Evolutionary conservation across 1,140 invertebrate genomes (phyloP), one percentile per base, ranked within the genome.

Genomic region (Gryllus bimaculatus): DNA sequence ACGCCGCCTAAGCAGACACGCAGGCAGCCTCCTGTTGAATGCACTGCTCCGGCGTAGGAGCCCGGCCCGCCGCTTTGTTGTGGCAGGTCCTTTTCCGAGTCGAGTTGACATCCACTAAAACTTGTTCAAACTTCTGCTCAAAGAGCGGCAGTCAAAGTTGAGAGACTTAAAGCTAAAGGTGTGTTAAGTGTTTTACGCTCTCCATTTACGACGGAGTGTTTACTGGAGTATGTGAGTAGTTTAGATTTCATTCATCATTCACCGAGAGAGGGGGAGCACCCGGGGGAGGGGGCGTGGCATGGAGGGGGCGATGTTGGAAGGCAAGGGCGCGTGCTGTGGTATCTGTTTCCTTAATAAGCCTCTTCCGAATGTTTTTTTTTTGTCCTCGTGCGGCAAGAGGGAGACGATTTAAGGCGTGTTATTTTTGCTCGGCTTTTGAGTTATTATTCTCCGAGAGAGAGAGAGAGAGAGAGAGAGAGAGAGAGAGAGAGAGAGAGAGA

Each of bases 31-130:
- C 26, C 26, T 39, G 26, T 39, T 39, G 26, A 39, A 39, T 39
- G 26, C 26, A 5, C 26, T 5, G 26, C 26, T 39, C 26, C 26
- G 26, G 26, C 26, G 26, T 39, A 39, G 26, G 26, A 39, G 26
- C 26, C 5, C 26, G 26, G 1, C 26, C 26, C 26, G 26, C 26
- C 26, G 26, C 26, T 39, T 39, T 39, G 26, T 39, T 39, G 26
- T 39, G 26, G 26, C 26, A 39, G 26, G 26, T 39, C 26, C 54
- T 66, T 66, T 66, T 66, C 54, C 54, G 54, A 66, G 54, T 66
- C 54, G 54, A 66, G 54, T 66, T 66, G 54, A 66, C 54, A 66
- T 66, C 54, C 54, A 66, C 54, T 66, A 66, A 66, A 66, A 66
- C 54, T 66, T 66, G 54, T 66, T 66, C 54, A 66, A 66, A 66